Evolutionary conservation across 2,113 vertebrate species (phyloP), one percentile per base, ranked within the genome.

Genomic region (Cyanoramphus novaezelandiae): DNA sequence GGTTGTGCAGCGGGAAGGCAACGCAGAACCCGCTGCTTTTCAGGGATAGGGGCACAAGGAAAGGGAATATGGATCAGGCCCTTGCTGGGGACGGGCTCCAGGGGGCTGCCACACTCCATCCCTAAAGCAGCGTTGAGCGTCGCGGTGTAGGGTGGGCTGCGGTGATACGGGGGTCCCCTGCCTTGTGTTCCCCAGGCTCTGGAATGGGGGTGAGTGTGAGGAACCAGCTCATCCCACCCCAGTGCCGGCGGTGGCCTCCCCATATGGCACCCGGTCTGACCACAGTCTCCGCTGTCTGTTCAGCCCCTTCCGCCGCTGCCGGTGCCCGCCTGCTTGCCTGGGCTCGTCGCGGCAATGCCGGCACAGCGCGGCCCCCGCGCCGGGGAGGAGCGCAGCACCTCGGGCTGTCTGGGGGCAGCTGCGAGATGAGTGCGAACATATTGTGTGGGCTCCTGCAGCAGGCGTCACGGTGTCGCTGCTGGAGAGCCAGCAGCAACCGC

Each of bases 381-480:
- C 33, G n/a, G 33, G n/a, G 71, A 64, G 41, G 20, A 86, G 69
- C 29, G 2, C 44, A 19, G 74, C 93, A 93, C 96, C 89, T 39
- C 37, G 18, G 82, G 84, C 90, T 69, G 86, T 76, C 95, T 86
- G 90, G 86, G 95, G 94, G 94, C 95, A 93, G 95, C 93, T 91
- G 89, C 6, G 21, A 49, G 69, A 68, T 92, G 76, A 55, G 88
- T 41, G 91, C 6, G 74, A 65, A 74, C 86, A 86, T 70, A 57
- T 79, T 43, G 65, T 70, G 91, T 77, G 95, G 95, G 89, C 70
- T 87, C 69, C 71, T 23, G 80, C 29, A 10, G 77, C 88, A 41
- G 67, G 89, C 91, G 64, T 95, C 92, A 47, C 76, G 18, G 43
- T 9, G 46, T 87, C 93, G 95, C 92, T 81, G 78, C 87, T 74